A percentile compares a stretch with the other conserved stretches of the same genome.
Conservation (phyloP, 2,888 invertebrate genomes). For the Chamaedrilus cognettii region DNA sequence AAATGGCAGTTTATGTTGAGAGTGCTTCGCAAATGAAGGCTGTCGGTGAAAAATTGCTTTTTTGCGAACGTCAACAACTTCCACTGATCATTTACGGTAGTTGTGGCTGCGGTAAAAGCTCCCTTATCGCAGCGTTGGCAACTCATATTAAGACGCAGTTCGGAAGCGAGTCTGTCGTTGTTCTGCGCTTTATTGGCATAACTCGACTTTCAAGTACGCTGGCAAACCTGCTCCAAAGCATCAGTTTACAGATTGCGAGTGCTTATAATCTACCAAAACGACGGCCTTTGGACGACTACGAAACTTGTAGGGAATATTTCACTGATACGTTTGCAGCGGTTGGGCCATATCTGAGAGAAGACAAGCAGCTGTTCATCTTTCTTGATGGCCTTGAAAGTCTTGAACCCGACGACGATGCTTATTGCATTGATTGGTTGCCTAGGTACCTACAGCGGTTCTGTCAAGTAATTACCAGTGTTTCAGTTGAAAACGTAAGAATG, state of each 20-base stretch:
- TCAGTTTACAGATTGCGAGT: slow-evolving; percentile 27
- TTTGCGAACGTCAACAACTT: neutral
- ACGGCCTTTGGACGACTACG: slow-evolving; percentile 3
- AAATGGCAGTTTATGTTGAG: neutral
- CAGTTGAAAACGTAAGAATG: neutral
- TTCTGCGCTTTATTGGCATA: slow-evolving; percentile 25
- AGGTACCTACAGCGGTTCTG: slow-evolving; percentile 25
- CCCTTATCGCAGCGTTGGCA: neutral
- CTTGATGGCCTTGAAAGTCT: slow-evolving; percentile 33
- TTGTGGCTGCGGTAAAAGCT: neutral
- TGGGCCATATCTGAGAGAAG: slow-evolving; percentile 11
- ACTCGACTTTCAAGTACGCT: slow-evolving; percentile 19
- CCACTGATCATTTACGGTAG: slow-evolving; percentile 12
- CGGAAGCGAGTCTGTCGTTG: slow-evolving; percentile 12
- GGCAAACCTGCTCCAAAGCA: slow-evolving; percentile 14
- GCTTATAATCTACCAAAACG: slow-evolving; percentile 24
- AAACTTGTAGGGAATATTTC: neutral
- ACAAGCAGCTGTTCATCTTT: slow-evolving; percentile 29
- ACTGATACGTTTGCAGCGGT: slow-evolving; percentile 12
- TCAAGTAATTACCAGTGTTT: slow-evolving; percentile 24
- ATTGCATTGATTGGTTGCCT: slow-evolving; percentile 26
- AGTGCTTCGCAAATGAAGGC: neutral
- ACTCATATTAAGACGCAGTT: neutral
- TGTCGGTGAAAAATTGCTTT: neutral
- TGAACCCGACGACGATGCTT: slow-evolving; percentile 29